A percentile compares a stretch with the other conserved stretches of the same genome.
phyloP scores from a whole-genome alignment of 1,140 invertebrate genomes.

The Eubasilissa regina region DNA sequence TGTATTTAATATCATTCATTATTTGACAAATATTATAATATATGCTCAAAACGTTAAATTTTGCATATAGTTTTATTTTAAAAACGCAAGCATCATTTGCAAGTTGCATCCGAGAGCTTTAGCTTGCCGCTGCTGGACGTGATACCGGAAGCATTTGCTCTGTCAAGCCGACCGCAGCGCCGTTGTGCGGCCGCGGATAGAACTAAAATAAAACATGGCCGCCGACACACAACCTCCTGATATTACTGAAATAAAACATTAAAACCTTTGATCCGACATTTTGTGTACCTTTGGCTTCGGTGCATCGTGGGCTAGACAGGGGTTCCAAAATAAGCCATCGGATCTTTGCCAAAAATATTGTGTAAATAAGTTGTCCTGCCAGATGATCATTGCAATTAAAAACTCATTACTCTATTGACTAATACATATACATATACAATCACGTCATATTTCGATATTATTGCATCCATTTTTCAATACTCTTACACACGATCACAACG shows the following conservation, averaged over 20 bases:
- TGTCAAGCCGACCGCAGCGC: slow-evolving; percentile 38
- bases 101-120: slow-evolving; percentile 10
- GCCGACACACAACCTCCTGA: slow-evolving; percentile 25
- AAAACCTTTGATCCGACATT: slow-evolving; percentile 37
- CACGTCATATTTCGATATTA: no score
- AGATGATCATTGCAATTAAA: no score
- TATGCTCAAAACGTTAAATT: neutral
- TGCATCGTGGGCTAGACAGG: neutral
- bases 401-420: no score
- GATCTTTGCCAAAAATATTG: no score
- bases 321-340: no score
- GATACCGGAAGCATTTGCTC: slow-evolving; percentile 33
- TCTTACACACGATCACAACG: no score
- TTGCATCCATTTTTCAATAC: no score
- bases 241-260: slow-evolving; percentile 43
- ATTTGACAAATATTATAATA: no score
- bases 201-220: slow-evolving; percentile 43
- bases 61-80: neutral
- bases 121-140: neutral
- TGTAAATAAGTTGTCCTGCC: no score
- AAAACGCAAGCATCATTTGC: no score
- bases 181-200: slow-evolving; percentile 21
- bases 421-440: no score
- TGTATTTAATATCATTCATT: no score
- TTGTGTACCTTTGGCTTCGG: slow-evolving; percentile 28